These are phyloP conservation scores for Metridium senile DNA, from an alignment of 92 coral and sea anemone species.

Conservation along the genomic window DNA sequence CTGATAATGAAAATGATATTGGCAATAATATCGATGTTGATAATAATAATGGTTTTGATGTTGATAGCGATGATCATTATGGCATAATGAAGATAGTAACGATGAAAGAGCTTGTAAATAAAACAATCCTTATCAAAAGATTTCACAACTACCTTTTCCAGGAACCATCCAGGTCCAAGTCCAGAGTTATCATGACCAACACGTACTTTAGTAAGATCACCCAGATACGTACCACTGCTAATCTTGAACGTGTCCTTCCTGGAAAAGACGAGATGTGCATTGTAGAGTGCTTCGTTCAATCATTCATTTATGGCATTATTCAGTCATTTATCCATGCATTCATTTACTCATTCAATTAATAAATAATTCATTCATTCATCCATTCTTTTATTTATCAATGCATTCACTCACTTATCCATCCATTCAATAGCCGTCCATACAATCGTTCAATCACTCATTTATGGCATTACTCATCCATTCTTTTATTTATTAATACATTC, in stretches of 20 bases:
- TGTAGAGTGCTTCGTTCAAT: neutral
- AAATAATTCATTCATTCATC: neutral
- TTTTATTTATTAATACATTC: neutral
- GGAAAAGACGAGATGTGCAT: neutral
- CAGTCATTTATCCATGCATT: no score
- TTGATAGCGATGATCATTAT: neutral
- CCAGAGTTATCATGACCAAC: constrained; percentile 98
- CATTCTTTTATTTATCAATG: neutral
- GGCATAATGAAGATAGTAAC: neutral
- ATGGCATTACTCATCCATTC: neutral
- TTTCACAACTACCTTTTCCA: constrained; percentile 68
- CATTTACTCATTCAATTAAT: neutral
- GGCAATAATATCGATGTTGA: neutral
- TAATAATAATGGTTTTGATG: neutral
- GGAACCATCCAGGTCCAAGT: constrained; percentile 96
- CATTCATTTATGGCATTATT: no score
- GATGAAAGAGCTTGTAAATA: neutral
- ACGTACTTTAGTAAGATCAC: constrained; percentile 81
- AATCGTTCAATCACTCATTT: constrained; percentile 10
- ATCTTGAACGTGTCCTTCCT: constrained; percentile 89
- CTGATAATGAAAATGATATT: neutral
- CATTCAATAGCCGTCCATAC: neutral
- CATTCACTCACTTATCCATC: neutral
- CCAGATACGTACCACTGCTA: constrained; percentile 73
- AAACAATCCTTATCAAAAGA: neutral